Evolutionary conservation across 2,113 vertebrate genomes (phyloP).

Genomic region (Neotoma lepida): DNA sequence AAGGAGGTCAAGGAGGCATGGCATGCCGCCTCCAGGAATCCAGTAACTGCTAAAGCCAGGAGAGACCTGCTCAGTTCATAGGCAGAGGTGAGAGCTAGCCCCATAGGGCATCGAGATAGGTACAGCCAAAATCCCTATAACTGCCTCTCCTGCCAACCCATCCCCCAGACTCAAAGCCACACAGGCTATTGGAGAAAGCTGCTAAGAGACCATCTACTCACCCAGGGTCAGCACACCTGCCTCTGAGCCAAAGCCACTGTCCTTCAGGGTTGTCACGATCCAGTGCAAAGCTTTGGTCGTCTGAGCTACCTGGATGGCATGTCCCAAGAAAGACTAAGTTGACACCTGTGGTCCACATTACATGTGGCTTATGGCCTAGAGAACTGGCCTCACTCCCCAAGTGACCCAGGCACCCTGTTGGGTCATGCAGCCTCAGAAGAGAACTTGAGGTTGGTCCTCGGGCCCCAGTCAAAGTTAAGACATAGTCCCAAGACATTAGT

Average conservation of each 20-base stretch:
- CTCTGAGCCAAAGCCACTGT: constrained; percentile 81
- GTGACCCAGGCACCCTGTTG: neutral
- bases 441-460: neutral
- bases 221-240: constrained; percentile 81
- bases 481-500: neutral
- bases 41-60: too few relatives aligned
- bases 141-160: neutral
- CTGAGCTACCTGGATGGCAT: constrained; percentile 85
- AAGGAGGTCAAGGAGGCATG: accelerated
- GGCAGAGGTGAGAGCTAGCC: neutral
- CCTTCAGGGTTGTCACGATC: constrained; percentile 89
- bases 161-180: neutral
- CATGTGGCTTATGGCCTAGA: accelerated
- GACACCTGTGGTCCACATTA: accelerated
- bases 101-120: accelerated
- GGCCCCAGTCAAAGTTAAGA: neutral
- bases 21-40: neutral
- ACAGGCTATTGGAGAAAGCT: neutral
- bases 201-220: constrained; percentile 75
- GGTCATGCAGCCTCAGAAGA: neutral
- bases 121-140: accelerated
- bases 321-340: accelerated
- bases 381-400: neutral
- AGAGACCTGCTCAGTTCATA: accelerated
- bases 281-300: constrained; percentile 88